Conservation (phyloP, 2,888 invertebrate species). For the Morpho achilles region DNA sequence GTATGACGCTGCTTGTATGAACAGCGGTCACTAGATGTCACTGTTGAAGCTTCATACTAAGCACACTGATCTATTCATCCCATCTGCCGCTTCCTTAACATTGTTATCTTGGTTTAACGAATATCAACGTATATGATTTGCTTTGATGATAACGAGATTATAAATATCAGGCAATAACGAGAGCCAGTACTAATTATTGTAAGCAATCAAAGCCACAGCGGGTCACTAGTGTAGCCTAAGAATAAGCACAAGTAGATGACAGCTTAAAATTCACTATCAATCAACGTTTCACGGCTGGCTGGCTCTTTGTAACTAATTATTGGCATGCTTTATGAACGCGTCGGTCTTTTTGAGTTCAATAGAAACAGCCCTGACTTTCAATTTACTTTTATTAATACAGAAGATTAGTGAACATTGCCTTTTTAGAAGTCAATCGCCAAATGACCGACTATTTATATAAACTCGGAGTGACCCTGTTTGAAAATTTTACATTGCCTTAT, state of each 20-base stretch:
- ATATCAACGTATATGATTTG: too few relatives aligned
- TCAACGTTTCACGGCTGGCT: constrained; percentile 21
- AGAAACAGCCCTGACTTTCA: constrained; percentile 44
- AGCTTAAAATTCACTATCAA: constrained; percentile 20
- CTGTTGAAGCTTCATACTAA: too few relatives aligned
- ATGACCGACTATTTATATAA: constrained; percentile 13
- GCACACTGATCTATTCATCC: too few relatives aligned
- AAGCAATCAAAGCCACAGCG: background rate
- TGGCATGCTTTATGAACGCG: constrained; percentile 26
- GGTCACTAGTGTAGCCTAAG: background rate
- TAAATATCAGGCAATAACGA: too few relatives aligned
- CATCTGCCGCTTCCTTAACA: too few relatives aligned
- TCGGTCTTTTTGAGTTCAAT: constrained; percentile 25
- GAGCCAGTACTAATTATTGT: too few relatives aligned
- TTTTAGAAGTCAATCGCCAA: constrained; percentile 14
- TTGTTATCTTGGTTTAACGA: too few relatives aligned
- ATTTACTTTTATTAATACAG: constrained; percentile 30
- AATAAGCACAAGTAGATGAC: constrained; percentile 8
- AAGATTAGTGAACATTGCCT: constrained; percentile 16
- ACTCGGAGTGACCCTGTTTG: constrained; percentile 9
- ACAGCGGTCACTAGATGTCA: too few relatives aligned
- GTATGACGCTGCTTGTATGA: too few relatives aligned
- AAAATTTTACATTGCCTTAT: constrained; percentile 9
- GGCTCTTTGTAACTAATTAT: constrained; percentile 31
- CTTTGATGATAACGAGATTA: too few relatives aligned